Conservation (phyloP, 2,888 invertebrate genomes). For the Chymomyza procnemis region DNA sequence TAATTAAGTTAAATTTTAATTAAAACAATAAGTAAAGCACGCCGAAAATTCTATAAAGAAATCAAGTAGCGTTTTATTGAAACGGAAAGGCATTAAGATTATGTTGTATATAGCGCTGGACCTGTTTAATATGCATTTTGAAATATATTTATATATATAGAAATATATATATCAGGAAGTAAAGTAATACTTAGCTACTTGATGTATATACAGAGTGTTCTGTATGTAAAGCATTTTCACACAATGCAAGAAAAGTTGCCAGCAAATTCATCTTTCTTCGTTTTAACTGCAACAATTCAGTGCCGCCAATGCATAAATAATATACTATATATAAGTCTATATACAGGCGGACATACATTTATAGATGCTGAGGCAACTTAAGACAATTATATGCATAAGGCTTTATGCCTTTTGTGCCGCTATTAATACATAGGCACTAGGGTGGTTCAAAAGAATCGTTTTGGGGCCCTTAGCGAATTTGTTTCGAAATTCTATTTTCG, state of each 20-base stretch:
- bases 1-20: slow-evolving; percentile 35
- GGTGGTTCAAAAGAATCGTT: too few species aligned
- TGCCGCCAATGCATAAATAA: neutral
- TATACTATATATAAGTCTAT: neutral
- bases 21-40: neutral
- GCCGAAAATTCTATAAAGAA: neutral
- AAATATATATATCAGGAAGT: neutral
- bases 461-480: too few species aligned
- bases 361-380: neutral
- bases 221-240: neutral
- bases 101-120: neutral
- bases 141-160: too few species aligned
- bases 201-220: neutral
- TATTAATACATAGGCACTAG: neutral
- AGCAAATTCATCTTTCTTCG: neutral
- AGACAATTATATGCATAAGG: neutral
- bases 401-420: neutral
- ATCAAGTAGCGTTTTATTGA: neutral
- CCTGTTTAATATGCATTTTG: too few species aligned
- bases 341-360: neutral
- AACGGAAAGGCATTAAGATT: neutral
- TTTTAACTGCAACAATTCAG: neutral
- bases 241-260: slow-evolving; percentile 15
- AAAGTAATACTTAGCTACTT: neutral
- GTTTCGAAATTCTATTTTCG: too few species aligned